Evolutionary conservation across 2,113 vertebrate genomes (phyloP).

Genomic region (Oryzias javanicus): DNA sequence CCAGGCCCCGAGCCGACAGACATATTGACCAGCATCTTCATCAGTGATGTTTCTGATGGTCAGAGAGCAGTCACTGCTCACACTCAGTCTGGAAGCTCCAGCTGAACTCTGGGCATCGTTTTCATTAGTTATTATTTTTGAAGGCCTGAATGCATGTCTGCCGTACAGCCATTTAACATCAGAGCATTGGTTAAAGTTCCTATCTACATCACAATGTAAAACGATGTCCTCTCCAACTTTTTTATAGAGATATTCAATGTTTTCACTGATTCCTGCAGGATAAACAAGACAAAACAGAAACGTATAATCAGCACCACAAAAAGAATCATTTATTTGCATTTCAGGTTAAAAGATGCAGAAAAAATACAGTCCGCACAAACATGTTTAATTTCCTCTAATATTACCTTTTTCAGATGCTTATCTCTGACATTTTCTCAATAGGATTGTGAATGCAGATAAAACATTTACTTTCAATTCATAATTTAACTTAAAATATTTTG

Average conservation of each 20-base stretch:
- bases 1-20: rapidly evolving
- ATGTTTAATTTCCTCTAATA: too few species aligned
- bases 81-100: background rate
- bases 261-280: background rate
- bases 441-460: too few species aligned
- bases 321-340: too few species aligned
- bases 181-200: background rate
- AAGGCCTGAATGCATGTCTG: rapidly evolving
- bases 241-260: background rate
- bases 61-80: constrained; percentile 24
- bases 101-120: rapidly evolving
- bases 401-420: too few species aligned
- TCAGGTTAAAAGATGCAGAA: too few species aligned
- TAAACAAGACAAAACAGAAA: background rate
- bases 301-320: too few species aligned
- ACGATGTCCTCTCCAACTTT: background rate
- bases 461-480: too few species aligned
- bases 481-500: too few species aligned
- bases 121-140: rapidly evolving
- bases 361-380: too few species aligned
- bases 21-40: background rate
- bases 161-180: rapidly evolving
- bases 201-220: background rate
- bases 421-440: too few species aligned
- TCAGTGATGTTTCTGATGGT: constrained; percentile 6